A percentile compares a stretch with the other conserved stretches of the same genome.
These are phyloP conservation scores for Zeugodacus cucurbitae DNA, from an alignment of 1,140 invertebrate species.

Conservation along the genomic window DNA sequence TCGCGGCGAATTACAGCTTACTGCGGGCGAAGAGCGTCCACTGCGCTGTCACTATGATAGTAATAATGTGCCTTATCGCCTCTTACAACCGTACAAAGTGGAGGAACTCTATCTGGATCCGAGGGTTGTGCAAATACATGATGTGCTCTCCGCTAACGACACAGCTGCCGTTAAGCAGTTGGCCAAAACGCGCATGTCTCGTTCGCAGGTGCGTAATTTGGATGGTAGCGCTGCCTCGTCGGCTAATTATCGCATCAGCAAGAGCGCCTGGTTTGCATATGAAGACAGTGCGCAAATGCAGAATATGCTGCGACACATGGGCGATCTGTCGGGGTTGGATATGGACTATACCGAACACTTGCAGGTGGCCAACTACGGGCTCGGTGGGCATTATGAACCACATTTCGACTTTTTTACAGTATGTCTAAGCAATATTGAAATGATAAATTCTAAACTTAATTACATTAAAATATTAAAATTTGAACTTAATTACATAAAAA, in stretches of 20 bases:
- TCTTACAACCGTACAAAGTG: constrained; percentile 83
- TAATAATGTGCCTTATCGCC: constrained; percentile 74
- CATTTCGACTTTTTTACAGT: constrained; percentile 83
- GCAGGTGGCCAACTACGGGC: constrained; percentile 97
- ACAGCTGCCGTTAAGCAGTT: constrained; percentile 86
- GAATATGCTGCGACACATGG: constrained; percentile 76
- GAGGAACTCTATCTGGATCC: constrained; percentile 88
- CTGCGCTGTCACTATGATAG: constrained; percentile 72
- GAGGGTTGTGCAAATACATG: constrained; percentile 87
- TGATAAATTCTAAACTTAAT: too few species aligned
- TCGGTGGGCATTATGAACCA: constrained; percentile 98
- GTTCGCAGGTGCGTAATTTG: constrained; percentile 52
- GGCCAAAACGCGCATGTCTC: constrained; percentile 77
- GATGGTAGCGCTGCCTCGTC: constrained; percentile 59
- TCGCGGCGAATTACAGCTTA: constrained; percentile 75
- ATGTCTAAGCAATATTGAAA: background rate
- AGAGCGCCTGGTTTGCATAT: constrained; percentile 93
- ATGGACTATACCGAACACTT: constrained; percentile 90
- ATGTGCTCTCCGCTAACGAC: constrained; percentile 87
- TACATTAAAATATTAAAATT: too few species aligned
- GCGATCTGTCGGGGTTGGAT: constrained; percentile 82
- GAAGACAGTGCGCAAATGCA: constrained; percentile 81
- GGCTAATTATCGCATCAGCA: constrained; percentile 91
- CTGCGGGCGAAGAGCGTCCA: constrained; percentile 56
- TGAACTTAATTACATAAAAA: too few species aligned